Evolutionary conservation across 2,113 vertebrate species (phyloP).

Genomic region (Dendrocopos noguchii): DNA sequence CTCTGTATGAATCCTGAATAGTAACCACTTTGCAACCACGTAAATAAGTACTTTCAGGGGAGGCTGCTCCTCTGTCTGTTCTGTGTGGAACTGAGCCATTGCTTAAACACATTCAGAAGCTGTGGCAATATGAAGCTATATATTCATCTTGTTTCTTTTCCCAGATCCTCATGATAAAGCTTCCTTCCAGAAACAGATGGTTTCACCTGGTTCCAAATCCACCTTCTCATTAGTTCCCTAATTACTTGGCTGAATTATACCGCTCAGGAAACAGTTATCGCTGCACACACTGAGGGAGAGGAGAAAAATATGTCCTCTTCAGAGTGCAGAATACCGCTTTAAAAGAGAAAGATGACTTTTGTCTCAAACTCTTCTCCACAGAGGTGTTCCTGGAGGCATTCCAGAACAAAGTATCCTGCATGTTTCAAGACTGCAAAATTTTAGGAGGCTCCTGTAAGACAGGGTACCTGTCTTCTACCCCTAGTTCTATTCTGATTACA

Average conservation of each 20-base stretch:
- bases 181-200: neutral
- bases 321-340: neutral
- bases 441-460: neutral
- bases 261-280: neutral
- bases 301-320: neutral
- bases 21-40: neutral
- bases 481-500: neutral
- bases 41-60: neutral
- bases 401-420: neutral
- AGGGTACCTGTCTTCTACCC: neutral
- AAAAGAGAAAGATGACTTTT: neutral
- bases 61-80: neutral
- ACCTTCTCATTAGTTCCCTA: neutral
- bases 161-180: neutral
- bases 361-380: neutral
- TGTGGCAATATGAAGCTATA: neutral
- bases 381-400: neutral
- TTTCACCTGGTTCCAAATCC: neutral
- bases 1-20: neutral
- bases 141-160: neutral
- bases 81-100: neutral
- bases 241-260: neutral
- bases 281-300: neutral
- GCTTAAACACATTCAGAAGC: neutral
- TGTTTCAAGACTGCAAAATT: neutral